Evolutionary conservation across 2,888 invertebrate species (phyloP), one percentile per base, ranked within the genome.

Genomic region (Leptinotarsa juncta): DNA sequence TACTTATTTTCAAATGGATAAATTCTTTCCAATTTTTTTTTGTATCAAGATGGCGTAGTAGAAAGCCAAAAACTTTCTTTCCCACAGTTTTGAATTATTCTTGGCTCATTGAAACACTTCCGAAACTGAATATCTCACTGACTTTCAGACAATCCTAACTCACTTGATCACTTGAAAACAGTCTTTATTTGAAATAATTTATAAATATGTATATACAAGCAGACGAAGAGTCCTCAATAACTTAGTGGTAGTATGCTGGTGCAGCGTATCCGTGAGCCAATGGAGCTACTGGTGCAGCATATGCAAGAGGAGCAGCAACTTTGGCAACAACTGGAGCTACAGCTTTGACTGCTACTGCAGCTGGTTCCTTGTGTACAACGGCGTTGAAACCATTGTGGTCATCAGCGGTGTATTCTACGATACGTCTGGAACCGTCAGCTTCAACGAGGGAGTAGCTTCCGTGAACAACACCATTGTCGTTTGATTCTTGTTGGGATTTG

Each of bases 401-500:
- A 82, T 90, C 90, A 48, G 90, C 89, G 71, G 88, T 87, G 83
- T 90, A 90, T 23, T 90, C 88, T n/a, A 90, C 90, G 60, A 87
- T 86, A 75, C 90, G 88, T 72, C 87, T 87, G 79, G 87, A 87
- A 26, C 90, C 90, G 84, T 90, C 90, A 50, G 90, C 83, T 77
- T 90, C 90, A 76, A 90, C 85, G 3, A 90, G 82, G 72, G 89
- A 90, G 85, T 90, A 89, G 87, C 90, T 90, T 1, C 90, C 90
- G 71, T 87, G 86, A 62, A 89, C 83, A 79, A 88, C 88, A 81
- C 89, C 89, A 3, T 90, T 90, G 53, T 88, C 87, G 75, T 92
- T 91, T 78, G 91, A 90, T 88, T 92, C 92, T 80, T 91, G 91
- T 86, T 92, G 92, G 20, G 86, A 87, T 86, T 90, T 90, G 86